Conservation (phyloP, 1,140 invertebrate species). For the Diachasma alloeum region DNA sequence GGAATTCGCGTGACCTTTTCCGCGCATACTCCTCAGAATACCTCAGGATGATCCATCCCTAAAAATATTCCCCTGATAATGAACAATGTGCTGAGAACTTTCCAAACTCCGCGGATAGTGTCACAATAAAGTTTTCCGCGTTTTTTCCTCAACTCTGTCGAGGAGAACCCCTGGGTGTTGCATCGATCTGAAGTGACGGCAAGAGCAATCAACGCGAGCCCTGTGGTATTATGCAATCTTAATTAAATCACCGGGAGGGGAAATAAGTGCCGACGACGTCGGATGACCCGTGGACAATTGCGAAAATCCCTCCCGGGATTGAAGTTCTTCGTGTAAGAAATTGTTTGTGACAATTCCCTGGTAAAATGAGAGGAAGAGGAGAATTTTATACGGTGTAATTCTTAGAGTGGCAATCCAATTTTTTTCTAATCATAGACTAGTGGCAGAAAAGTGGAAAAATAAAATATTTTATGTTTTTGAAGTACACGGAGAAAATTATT, state of each 20-base stretch:
- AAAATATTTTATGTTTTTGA: too few relatives aligned
- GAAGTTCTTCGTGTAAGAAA: neutral
- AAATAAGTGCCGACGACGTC: conserved; percentile 24
- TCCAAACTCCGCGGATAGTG: neutral
- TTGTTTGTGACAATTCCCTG: neutral
- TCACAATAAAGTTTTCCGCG: neutral
- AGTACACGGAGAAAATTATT: too few relatives aligned
- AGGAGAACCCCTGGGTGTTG: neutral
- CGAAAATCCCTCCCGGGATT: conserved; percentile 21
- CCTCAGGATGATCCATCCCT: too few relatives aligned
- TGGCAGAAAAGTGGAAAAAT: neutral
- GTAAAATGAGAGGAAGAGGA: neutral
- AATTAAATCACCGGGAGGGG: conserved; percentile 48
- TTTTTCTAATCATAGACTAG: neutral
- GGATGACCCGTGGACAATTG: conserved; percentile 23
- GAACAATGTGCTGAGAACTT: neutral
- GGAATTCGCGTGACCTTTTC: too few relatives aligned
- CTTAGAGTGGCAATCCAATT: neutral
- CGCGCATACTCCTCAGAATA: too few relatives aligned
- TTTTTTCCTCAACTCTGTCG: neutral
- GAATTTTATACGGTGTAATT: neutral
- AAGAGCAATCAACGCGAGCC: conserved; percentile 40
- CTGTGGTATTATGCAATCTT: conserved; percentile 43
- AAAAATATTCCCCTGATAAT: too few relatives aligned
- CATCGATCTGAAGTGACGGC: conserved; percentile 7